phyloP scores from a whole-genome alignment of 2,797 vertebrate genomes.

The Cyclopterus lumpus region DNA sequence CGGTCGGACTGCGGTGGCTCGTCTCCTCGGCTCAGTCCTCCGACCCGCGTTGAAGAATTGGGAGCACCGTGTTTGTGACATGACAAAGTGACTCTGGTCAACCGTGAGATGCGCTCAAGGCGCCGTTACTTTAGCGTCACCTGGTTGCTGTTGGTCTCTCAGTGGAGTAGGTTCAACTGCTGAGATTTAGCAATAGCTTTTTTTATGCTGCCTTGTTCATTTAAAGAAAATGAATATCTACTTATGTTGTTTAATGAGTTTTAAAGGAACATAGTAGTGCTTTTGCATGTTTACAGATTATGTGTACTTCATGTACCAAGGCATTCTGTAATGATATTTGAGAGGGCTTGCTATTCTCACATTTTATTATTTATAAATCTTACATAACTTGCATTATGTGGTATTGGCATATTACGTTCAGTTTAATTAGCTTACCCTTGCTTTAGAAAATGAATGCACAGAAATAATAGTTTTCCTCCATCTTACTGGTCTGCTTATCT shows the following conservation, averaged over 20 bases:
- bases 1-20: constrained; percentile 13
- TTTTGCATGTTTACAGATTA: background rate
- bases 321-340: background rate
- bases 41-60: background rate
- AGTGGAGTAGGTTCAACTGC: background rate
- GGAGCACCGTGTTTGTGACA: constrained; percentile 8
- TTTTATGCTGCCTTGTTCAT: background rate
- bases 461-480: background rate
- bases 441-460: background rate
- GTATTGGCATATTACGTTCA: background rate
- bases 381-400: background rate
- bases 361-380: background rate
- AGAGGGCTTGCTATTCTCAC: background rate
- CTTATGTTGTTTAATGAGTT: background rate
- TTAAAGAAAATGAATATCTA: background rate
- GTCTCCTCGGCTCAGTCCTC: background rate
- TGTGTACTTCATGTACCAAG: background rate
- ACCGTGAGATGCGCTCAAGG: background rate
- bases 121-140: constrained; percentile 6
- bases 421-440: background rate
- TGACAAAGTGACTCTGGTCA: constrained; percentile 2
- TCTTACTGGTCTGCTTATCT: background rate
- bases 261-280: background rate
- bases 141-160: constrained; percentile 1
- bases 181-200: background rate